These are phyloP conservation scores for Atethmia centrago DNA, from an alignment of 2,888 invertebrate genomes.

Conservation along the genomic window DNA sequence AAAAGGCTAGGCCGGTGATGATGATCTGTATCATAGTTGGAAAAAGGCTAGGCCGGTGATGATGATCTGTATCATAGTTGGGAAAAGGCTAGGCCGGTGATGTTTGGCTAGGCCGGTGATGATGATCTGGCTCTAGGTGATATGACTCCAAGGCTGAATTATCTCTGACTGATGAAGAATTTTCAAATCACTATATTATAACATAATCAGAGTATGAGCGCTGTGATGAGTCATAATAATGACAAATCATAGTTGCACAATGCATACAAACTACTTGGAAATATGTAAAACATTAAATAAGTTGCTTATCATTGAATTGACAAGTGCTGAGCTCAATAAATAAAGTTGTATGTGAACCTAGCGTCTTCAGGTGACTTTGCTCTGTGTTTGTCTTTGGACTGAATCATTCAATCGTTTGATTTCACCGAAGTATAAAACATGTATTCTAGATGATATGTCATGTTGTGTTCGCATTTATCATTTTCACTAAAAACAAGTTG, in stretches of 20 bases:
- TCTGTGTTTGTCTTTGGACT: too few species aligned
- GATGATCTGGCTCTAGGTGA: background rate
- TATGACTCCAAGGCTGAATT: too few species aligned
- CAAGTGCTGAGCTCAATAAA: slow-evolving; percentile 34
- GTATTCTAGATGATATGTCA: background rate
- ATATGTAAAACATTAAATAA: slow-evolving; percentile 46
- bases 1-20: too few species aligned
- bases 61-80: background rate
- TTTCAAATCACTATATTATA: background rate
- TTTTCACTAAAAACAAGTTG: background rate
- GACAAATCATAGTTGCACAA: slow-evolving; percentile 41
- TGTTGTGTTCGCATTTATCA: background rate
- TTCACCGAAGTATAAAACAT: background rate
- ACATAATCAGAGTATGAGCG: background rate
- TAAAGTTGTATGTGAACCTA: slow-evolving; percentile 24
- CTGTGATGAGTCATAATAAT: slow-evolving; percentile 24
- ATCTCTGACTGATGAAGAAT: background rate
- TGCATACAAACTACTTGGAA: slow-evolving; percentile 38
- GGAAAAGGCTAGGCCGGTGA: too few species aligned
- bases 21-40: background rate
- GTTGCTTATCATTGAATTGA: slow-evolving; percentile 47
- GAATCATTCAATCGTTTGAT: too few species aligned
- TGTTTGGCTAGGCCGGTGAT: too few species aligned
- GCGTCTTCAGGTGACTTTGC: background rate
- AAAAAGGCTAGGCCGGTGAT: too few species aligned